A percentile compares a stretch with the other conserved stretches of the same genome.
Evolutionary conservation across 2,888 invertebrate genomes (phyloP).

Genomic region (Xylota sylvarum): DNA sequence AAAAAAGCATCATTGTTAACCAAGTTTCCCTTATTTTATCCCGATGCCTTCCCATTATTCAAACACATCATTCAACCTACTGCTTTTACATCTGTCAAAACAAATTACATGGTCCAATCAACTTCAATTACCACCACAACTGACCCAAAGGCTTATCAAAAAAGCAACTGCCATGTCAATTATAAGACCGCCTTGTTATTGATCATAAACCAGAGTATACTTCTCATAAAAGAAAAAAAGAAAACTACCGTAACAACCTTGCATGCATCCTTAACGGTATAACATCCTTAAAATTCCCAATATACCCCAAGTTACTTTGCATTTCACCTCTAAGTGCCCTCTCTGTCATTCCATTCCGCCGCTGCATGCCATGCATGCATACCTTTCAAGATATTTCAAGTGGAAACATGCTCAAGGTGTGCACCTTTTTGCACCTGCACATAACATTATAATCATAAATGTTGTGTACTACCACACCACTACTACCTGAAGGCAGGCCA

Average conservation of each 20-base stretch:
- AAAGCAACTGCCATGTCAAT: slow-evolving; percentile 57
- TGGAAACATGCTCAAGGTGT: slow-evolving; percentile 75
- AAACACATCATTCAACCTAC: not conserved
- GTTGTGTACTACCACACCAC: slow-evolving; percentile 60
- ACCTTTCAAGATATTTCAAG: slow-evolving; percentile 27
- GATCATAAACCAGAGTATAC: slow-evolving; percentile 33
- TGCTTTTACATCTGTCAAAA: slow-evolving; percentile 58
- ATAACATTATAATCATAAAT: slow-evolving; percentile 76
- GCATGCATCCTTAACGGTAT: slow-evolving; percentile 59
- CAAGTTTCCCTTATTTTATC: too few species aligned
- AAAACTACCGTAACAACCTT: slow-evolving; percentile 23
- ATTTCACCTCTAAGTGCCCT: slow-evolving; percentile 41
- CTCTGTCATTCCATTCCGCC: not conserved
- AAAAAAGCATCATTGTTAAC: too few species aligned
- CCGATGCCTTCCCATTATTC: not conserved
- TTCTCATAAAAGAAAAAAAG: slow-evolving; percentile 14
- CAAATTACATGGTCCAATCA: slow-evolving; percentile 68
- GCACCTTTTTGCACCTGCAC: slow-evolving; percentile 76
- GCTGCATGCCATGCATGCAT: not conserved
- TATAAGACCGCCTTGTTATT: slow-evolving; percentile 62
- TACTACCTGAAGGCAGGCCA: slow-evolving; percentile 40
- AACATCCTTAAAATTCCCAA: slow-evolving; percentile 54
- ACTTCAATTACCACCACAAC: slow-evolving; percentile 61
- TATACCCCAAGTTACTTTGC: slow-evolving; percentile 19
- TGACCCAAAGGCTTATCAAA: not conserved